phyloP scores from a whole-genome alignment of 2,113 vertebrate genomes.

The Rhea pennata region DNA sequence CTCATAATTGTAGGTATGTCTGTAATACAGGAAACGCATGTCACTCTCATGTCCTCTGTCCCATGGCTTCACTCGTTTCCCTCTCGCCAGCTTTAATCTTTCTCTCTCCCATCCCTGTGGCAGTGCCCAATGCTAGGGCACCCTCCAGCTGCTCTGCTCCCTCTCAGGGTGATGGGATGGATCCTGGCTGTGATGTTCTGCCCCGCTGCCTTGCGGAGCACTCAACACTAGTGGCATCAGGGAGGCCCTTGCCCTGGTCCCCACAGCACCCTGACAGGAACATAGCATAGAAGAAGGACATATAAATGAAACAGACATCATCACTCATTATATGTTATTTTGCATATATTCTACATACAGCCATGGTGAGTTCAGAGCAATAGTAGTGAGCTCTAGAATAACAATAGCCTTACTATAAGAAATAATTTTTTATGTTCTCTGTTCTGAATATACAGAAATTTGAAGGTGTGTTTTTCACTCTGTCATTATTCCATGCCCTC shows the following conservation, averaged over 20 bases:
- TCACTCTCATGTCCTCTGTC: not conserved
- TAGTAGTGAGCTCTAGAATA: not conserved
- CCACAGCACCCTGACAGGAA: not conserved
- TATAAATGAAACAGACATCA: not conserved
- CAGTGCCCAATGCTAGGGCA: no score
- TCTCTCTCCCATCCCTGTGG: no score
- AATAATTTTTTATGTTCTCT: not conserved
- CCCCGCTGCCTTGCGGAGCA: no score
- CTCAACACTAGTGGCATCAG: no score
- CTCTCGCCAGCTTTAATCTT: accelerated
- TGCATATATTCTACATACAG: not conserved
- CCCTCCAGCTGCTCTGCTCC: no score
- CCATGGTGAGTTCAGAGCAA: not conserved
- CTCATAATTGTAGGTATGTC: not conserved
- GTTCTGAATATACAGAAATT: not conserved
- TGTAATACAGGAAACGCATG: not conserved
- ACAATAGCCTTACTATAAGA: not conserved
- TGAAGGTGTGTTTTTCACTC: not conserved
- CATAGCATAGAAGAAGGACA: not conserved
- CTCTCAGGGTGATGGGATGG: no score
- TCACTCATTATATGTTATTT: not conserved
- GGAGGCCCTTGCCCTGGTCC: not conserved
- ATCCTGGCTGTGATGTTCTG: no score
- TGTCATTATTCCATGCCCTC: not conserved
- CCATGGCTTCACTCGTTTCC: not conserved